Percentiles rank a stretch among this genome's conserved stretches.
These are phyloP conservation scores for Siniperca scherzeri DNA, from an alignment of 2,797 vertebrate genomes.

Conservation along the genomic window DNA sequence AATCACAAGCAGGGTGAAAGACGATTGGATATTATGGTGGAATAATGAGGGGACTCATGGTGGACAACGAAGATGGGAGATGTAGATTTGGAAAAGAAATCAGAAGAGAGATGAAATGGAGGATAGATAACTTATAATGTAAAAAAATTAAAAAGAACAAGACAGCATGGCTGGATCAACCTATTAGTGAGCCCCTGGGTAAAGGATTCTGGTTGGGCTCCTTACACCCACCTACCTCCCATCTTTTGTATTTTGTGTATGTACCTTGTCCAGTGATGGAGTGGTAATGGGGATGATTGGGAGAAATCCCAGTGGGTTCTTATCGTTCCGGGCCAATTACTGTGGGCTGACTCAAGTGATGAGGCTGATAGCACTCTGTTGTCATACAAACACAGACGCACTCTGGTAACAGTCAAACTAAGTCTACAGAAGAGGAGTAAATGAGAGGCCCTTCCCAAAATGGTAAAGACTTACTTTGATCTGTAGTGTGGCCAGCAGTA, in stretches of 20 bases:
- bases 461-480: background rate
- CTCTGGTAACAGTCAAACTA: background rate
- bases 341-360: background rate
- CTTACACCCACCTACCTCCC: no score
- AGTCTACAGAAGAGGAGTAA: background rate
- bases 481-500: background rate
- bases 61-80: background rate
- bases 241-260: background rate
- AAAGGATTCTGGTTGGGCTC: background rate
- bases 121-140: background rate
- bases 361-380: background rate
- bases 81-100: slow-evolving; percentile 8
- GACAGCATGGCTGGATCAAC: background rate
- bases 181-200: background rate
- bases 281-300: background rate
- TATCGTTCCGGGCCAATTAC: background rate
- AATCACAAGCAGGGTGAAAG: slow-evolving; percentile 49
- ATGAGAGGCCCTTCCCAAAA: background rate
- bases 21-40: slow-evolving; percentile 41
- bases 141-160: background rate
- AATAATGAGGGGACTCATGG: slow-evolving; percentile 40
- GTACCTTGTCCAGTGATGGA: background rate
- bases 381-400: background rate
- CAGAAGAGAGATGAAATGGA: slow-evolving; percentile 8
- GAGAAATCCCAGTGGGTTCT: background rate